Evolutionary conservation across 2,113 vertebrate genomes (phyloP).

Genomic region (Tamias sibiricus): DNA sequence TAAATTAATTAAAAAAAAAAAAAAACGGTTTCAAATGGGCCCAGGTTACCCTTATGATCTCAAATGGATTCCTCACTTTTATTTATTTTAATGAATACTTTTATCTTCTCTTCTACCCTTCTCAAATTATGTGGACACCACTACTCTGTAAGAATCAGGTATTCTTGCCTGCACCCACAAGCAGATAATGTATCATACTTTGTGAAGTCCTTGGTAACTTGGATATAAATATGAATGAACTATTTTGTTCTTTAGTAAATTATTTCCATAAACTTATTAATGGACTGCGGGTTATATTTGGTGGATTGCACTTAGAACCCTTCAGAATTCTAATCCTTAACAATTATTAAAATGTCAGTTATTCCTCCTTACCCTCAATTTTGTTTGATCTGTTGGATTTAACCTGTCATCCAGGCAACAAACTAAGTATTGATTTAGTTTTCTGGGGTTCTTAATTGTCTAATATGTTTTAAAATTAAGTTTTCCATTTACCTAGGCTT

Average conservation of each 20-base stretch:
- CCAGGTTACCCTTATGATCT: not conserved
- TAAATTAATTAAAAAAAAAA: too few species aligned
- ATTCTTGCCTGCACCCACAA: not conserved
- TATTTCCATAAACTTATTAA: not conserved
- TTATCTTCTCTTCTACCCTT: not conserved
- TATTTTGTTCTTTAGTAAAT: not conserved
- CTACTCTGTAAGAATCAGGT: too few species aligned
- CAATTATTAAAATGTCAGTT: not conserved
- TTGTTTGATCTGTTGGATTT: not conserved
- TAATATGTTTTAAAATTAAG: not conserved
- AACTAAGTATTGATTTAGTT: not conserved
- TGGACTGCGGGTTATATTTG: not conserved
- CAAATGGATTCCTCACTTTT: not conserved
- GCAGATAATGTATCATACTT: not conserved
- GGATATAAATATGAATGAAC: not conserved
- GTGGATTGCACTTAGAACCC: rapidly evolving
- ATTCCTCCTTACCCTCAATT: not conserved
- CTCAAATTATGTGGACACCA: not conserved
- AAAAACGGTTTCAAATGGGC: not conserved
- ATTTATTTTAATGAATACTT: not conserved
- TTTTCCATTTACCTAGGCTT: not conserved
- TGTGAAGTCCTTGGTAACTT: not conserved
- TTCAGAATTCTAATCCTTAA: not conserved
- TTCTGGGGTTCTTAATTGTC: not conserved
- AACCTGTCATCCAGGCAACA: not conserved